A percentile compares a stretch with the other conserved stretches of the same genome.
Conservation (phyloP, 2,797 vertebrate genomes). For the Denticeps clupeoides region DNA sequence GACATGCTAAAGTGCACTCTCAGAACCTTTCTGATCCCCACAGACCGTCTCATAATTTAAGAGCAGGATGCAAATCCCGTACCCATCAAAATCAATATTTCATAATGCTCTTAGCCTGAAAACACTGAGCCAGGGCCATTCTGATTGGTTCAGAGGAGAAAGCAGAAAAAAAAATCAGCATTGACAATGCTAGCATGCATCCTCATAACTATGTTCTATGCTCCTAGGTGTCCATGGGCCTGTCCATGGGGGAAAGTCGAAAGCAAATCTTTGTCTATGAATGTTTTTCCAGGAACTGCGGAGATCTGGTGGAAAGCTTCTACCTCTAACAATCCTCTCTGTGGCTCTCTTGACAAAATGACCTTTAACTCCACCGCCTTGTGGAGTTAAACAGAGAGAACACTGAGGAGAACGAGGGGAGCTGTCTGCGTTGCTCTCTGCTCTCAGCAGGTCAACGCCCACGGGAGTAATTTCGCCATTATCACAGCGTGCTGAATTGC, state of each 20-base stretch:
- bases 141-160: slow-evolving; percentile 37
- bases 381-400: too few relatives aligned
- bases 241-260: too few relatives aligned
- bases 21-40: slow-evolving; percentile 8
- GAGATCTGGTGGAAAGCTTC: too few relatives aligned
- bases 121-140: slow-evolving; percentile 35
- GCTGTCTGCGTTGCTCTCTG: too few relatives aligned
- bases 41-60: slow-evolving; percentile 20
- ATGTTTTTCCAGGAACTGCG: slow-evolving; percentile 17
- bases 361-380: too few relatives aligned
- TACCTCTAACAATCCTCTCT: slow-evolving; percentile 45
- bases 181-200: slow-evolving; percentile 17
- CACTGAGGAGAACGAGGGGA: too few relatives aligned
- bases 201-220: background rate
- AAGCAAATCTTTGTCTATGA: background rate
- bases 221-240: background rate
- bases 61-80: slow-evolving; percentile 28
- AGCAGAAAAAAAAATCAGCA: slow-evolving; percentile 30
- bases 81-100: slow-evolving; percentile 46
- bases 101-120: slow-evolving; percentile 40
- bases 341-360: too few relatives aligned
- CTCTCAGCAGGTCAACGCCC: too few relatives aligned
- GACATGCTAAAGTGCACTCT: background rate
- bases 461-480: too few relatives aligned
- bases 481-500: too few relatives aligned